These are phyloP conservation scores for Trichonephila clavata DNA, from an alignment of 1,140 invertebrate genomes.

Conservation along the genomic window DNA sequence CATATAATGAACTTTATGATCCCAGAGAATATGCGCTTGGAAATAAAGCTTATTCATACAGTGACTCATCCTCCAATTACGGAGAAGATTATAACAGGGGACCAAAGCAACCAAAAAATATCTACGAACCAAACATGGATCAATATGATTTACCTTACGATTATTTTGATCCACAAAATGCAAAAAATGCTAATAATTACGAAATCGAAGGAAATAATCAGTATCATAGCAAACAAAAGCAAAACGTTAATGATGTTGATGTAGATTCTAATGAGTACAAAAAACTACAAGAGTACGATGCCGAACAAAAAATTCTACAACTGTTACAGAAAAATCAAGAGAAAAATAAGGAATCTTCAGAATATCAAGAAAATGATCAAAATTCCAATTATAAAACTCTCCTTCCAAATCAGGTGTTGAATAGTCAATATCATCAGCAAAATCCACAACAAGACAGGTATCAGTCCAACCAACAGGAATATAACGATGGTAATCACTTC, in stretches of 20 bases:
- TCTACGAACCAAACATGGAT: not conserved
- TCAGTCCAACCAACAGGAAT: not conserved
- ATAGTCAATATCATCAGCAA: not conserved
- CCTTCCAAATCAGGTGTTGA: not conserved
- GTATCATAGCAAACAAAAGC: not conserved
- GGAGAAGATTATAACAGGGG: not conserved
- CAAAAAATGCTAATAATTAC: slow-evolving; percentile 1
- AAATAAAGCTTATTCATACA: slow-evolving; percentile 43
- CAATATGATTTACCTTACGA: slow-evolving; percentile 48
- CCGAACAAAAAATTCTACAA: not conserved
- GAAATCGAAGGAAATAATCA: slow-evolving; percentile 11
- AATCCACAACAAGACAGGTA: not conserved
- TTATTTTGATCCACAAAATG: not conserved
- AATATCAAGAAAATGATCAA: not conserved
- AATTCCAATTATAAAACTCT: not conserved
- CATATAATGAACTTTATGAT: slow-evolving; percentile 33
- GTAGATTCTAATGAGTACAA: not conserved
- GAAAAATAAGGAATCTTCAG: not conserved
- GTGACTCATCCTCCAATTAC: not conserved
- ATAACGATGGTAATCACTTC: not conserved
- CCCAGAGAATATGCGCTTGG: slow-evolving; percentile 67
- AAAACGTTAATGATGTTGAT: not conserved
- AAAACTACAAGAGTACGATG: not conserved
- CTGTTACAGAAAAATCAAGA: slow-evolving; percentile 18
- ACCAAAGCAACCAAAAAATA: not conserved